Base-by-base conservation (phyloP, 2,797 vertebrate species). In the Percopsis omiscomaycus region DNA sequence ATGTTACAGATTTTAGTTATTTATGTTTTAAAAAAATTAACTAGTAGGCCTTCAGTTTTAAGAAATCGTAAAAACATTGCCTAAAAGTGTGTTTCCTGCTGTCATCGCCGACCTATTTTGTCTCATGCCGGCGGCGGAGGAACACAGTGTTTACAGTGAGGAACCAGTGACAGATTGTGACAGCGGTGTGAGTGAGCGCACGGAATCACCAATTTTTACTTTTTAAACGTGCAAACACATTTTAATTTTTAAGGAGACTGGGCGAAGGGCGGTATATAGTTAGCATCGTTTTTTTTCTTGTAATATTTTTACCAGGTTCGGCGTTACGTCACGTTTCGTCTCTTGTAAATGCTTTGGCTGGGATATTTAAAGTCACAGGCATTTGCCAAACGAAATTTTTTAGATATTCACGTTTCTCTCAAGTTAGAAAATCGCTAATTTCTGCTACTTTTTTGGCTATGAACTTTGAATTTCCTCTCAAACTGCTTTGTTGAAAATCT, bases 81-180 rank as follows among this genome's bases (percentile, higher is more conserved):
- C 32, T 37, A 37, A 37, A 37, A 37, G 32, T 37, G 8, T 8
- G 32, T 37, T 37, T 5, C 32, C 32, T 37, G 8, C 32, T 37
- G 32, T 54, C 4, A 28, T 30, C 3, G 32, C 16, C 29, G 89
- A 22, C 55, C 92, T 92, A 91, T 45, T 88, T 89, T 80, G 42
- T 77, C 55, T 49, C 48, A 2, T 27, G 53, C 0, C 16, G 28
- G 90, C 29, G 29, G 91, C 84, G 92, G 90, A 90, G 55, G 90
- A 81, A 91, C 84, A 92, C 81, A 6, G 47, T 92, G 86, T 92
- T 93, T 92, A 91, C 91, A 84, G 75, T 86, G 69, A 63, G 75
- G 65, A 75, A 74, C 55, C 45, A 53, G 54, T 79, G 76, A 73
- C 84, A 83, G 78, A 75, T 71, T 71, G 54, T n/a, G 28, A 55